Conservation (phyloP, 35 echinoderm and acorn worm genomes). For the Acanthaster planci region DNA sequence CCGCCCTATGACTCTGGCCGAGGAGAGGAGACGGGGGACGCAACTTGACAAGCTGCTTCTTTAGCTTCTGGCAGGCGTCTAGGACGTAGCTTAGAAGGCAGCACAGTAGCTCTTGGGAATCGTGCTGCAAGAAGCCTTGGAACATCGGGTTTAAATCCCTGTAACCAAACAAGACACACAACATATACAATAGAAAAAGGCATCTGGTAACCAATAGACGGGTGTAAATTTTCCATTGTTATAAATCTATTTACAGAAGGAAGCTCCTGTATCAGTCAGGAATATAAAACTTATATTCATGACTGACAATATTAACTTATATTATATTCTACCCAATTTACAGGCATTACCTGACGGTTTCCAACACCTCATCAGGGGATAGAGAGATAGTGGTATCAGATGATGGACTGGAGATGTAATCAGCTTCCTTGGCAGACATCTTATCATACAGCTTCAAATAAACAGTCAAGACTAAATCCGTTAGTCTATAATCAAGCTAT, state of each 20-base stretch:
- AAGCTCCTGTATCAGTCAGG: too few species aligned
- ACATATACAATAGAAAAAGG: neutral
- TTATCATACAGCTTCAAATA: slow-evolving; percentile 57
- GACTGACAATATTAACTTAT: too few species aligned
- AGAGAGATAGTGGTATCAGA: slow-evolving; percentile 52
- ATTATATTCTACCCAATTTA: too few species aligned
- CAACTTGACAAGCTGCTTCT: slow-evolving; percentile 17
- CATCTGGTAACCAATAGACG: neutral
- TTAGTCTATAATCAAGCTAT: too few species aligned
- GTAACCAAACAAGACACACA: slow-evolving; percentile 13
- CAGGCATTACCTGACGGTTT: slow-evolving; percentile 78
- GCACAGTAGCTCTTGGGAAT: slow-evolving; percentile 94
- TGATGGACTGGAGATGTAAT: slow-evolving; percentile 35
- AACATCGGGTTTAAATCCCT: slow-evolving; percentile 98
- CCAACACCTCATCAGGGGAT: slow-evolving; percentile 71
- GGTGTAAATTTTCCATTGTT: too few species aligned
- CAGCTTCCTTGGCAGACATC: slow-evolving; percentile 66
- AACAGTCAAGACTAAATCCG: neutral
- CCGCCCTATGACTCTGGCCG: neutral
- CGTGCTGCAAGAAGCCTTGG: slow-evolving; percentile 96
- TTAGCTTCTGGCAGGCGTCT: slow-evolving; percentile 70
- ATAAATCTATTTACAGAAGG: too few species aligned
- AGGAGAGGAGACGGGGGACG: neutral
- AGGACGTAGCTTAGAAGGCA: slow-evolving; percentile 78
- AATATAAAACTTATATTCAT: too few species aligned